Conservation (phyloP, 2,888 invertebrate species). For the Drosophila crucigera region DNA sequence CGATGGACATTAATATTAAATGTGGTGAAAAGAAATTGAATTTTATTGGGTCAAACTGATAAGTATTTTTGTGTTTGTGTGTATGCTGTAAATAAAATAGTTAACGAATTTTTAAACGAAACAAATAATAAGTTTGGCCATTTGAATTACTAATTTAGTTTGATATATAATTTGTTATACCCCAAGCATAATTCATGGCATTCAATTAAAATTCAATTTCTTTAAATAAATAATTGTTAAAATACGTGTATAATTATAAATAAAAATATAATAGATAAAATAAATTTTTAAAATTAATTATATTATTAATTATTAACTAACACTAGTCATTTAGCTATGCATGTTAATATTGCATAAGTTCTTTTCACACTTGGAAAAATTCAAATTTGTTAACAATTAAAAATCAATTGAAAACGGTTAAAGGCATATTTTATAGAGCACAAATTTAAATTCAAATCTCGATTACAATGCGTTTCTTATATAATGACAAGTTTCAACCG, state of each 20-base stretch:
- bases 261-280: neutral
- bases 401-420: neutral
- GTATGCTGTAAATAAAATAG: neutral
- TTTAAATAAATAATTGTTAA: neutral
- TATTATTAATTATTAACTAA: neutral
- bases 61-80: neutral
- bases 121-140: neutral
- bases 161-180: neutral
- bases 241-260: neutral
- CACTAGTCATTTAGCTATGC: neutral
- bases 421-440: neutral
- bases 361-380: neutral
- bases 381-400: neutral
- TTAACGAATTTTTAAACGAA: neutral
- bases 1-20: conserved; percentile 8
- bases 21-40: conserved; percentile 27
- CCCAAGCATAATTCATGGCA: neutral
- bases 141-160: neutral
- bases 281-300: neutral
- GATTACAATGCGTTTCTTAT: neutral
- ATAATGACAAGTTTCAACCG: neutral
- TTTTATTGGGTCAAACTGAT: conserved; percentile 10
- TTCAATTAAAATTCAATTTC: neutral
- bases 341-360: neutral
- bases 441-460: neutral